Evolutionary conservation across 2,797 vertebrate species (phyloP), one percentile per base, ranked within the genome.

Genomic region (Lophura swinhoii): DNA sequence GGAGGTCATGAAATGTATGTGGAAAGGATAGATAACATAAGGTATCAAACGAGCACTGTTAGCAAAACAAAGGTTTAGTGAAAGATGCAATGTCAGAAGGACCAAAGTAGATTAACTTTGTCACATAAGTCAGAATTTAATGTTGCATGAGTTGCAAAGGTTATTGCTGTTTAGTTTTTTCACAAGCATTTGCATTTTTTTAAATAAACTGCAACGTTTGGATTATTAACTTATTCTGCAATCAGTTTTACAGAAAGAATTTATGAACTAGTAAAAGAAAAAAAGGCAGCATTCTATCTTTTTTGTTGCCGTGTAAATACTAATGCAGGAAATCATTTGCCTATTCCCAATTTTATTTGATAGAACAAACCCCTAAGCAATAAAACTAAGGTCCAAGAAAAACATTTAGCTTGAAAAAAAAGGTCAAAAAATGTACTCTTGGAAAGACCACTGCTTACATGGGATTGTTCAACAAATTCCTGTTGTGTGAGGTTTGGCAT

Each of bases 401-500:
- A 97, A 97, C 94, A 97, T 97, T 97, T 96, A 97, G 91, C 73
- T 94, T 97, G 91, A 96, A 97, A 97, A 97, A 97, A 97, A 95
- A 96, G 93, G 74, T 91, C 97, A 92, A 97, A 97, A 97, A 97
- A 97, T 96, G 95, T 87, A 97, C 95, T 87, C 93, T 97, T 97
- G 97, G 97, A 98, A 97, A 96, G 92, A 94, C 58, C 86, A 95
- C 87, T 97, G 97, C 97, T 98, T 97, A 97, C 96, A 97, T 95
- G 97, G 97, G 96, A 97, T 97, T 97, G 97, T 97, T 97, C 94
- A 96, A 97, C 96, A 97, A 97, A 98, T 97, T 97, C 97, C 97
- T 97, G 96, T 96, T 97, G 96, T 98, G 97, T 97, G 97, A 98
- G 96, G 97, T 97, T 97, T 98, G 97, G 97, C 97, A 96, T 95